Evolutionary conservation across 2,888 invertebrate genomes (phyloP).

Genomic region (Portevinia maculata): DNA sequence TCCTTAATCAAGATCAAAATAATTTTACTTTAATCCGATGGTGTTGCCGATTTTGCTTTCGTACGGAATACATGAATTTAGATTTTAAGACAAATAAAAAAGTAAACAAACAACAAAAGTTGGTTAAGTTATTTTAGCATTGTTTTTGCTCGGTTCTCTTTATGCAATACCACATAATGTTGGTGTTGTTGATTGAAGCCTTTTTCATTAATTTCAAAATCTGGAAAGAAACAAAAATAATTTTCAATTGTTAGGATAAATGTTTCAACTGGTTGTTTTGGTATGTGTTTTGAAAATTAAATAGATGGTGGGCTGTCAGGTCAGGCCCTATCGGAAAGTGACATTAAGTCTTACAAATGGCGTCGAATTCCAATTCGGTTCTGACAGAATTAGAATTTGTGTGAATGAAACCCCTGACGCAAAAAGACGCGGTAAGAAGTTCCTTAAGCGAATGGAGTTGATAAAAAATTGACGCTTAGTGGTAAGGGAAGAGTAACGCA

Average conservation of each 20-base stretch:
- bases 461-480: no score
- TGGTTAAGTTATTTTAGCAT: slow-evolving; percentile 29
- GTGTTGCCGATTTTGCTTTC: background rate
- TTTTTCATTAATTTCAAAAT: background rate
- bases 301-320: no score
- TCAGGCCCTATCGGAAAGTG: no score
- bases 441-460: no score
- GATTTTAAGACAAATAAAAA: slow-evolving; percentile 9
- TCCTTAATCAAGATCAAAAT: slow-evolving; percentile 2
- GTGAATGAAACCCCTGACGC: no score
- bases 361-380: no score
- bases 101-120: slow-evolving; percentile 31
- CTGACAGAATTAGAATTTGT: no score
- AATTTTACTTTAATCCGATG: background rate
- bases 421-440: no score
- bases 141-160: background rate
- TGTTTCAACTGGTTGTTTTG: no score
- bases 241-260: background rate
- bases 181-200: background rate
- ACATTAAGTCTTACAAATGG: no score
- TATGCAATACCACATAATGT: background rate
- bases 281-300: no score
- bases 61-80: background rate
- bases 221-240: background rate
- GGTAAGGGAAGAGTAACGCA: no score